phyloP scores from a whole-genome alignment of 2,113 vertebrate genomes.

The Mesembrinibis cayennensis region DNA sequence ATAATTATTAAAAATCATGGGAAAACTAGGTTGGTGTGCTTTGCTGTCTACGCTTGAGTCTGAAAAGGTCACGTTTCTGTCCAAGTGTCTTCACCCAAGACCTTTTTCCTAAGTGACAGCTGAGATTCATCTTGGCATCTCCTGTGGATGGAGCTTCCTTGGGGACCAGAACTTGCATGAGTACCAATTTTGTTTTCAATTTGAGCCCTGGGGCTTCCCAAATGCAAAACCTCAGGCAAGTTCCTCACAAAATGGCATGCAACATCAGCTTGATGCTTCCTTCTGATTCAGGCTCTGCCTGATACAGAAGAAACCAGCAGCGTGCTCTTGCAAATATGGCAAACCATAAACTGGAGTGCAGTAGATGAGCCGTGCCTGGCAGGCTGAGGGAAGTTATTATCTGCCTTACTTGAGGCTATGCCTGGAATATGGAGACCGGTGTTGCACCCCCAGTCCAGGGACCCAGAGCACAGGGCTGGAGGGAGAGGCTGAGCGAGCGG shows the following conservation, averaged over 20 bases:
- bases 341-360: background rate
- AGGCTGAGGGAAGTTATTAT: background rate
- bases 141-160: background rate
- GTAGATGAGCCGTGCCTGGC: background rate
- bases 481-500: accelerated
- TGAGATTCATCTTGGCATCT: background rate
- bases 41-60: background rate
- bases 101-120: background rate
- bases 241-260: background rate
- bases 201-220: slow-evolving; percentile 22
- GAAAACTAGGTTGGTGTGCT: background rate
- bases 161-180: background rate
- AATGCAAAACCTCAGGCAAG: slow-evolving; percentile 36
- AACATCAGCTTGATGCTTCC: background rate
- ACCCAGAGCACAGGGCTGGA: background rate
- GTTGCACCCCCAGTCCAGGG: background rate
- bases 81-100: background rate
- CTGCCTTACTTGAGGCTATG: background rate
- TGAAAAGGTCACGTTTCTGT: background rate
- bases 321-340: background rate
- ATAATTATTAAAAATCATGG: background rate
- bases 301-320: background rate
- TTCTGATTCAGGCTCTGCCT: background rate
- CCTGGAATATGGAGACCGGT: background rate
- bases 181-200: background rate